phyloP scores from a whole-genome alignment of 2,888 invertebrate species.

The Phrixothrix hirtus region DNA sequence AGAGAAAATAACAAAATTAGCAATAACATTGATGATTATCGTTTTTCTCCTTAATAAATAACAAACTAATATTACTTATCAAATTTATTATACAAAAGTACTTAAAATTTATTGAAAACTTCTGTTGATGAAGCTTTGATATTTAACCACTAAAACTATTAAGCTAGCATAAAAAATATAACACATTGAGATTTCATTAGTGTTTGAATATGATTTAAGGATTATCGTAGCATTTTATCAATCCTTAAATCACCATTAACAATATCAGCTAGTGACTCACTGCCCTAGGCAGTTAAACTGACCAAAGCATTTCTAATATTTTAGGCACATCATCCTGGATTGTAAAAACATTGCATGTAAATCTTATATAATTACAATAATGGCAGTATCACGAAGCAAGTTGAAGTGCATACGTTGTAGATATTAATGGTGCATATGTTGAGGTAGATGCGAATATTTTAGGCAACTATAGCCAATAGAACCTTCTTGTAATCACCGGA shows the following conservation, averaged over 20 bases:
- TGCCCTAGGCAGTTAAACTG: slow-evolving; percentile 57
- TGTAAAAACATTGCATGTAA: slow-evolving; percentile 40
- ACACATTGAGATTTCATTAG: slow-evolving; percentile 11
- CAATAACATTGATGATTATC: neutral
- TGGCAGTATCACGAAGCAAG: slow-evolving; percentile 49
- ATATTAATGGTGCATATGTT: slow-evolving; percentile 36
- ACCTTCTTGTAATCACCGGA: slow-evolving; percentile 93
- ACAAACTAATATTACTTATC: slow-evolving; percentile 11
- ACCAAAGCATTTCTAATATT: slow-evolving; percentile 68
- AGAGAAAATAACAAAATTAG: slow-evolving; percentile 6
- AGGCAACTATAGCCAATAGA: slow-evolving; percentile 81
- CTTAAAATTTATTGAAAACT: slow-evolving; percentile 31
- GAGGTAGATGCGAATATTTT: slow-evolving; percentile 46
- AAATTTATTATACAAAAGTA: slow-evolving; percentile 20
- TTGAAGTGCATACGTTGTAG: slow-evolving; percentile 27
- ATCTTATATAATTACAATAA: slow-evolving; percentile 27
- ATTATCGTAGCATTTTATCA: slow-evolving; percentile 2
- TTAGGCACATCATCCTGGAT: slow-evolving; percentile 72
- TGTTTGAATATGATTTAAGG: slow-evolving; percentile 14
- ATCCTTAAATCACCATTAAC: slow-evolving; percentile 15
- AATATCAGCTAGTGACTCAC: slow-evolving; percentile 35
- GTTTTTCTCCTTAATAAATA: slow-evolving; percentile 9
- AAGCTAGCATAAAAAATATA: slow-evolving; percentile 34
- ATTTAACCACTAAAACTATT: slow-evolving; percentile 44
- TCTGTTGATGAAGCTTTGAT: slow-evolving; percentile 35